These are phyloP conservation scores for Caiman crocodilus DNA, from an alignment of 2,797 vertebrate species.

Conservation along the genomic window DNA sequence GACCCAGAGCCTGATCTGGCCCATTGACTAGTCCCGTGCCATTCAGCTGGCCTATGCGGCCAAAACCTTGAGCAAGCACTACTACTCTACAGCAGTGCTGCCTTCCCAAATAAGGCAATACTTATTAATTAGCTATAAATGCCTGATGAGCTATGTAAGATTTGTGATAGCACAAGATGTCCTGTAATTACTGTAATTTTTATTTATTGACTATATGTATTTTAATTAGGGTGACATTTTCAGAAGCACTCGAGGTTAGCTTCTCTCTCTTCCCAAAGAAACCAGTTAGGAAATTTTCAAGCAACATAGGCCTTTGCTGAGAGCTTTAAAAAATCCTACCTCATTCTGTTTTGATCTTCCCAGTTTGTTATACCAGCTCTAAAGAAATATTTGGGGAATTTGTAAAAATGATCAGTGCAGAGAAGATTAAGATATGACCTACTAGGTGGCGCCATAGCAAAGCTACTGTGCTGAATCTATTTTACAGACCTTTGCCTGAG, in stretches of 20 bases:
- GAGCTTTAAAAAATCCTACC: neutral
- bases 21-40: too few species aligned
- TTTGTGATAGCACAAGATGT: neutral
- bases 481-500: neutral
- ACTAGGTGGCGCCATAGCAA: conserved; percentile 43
- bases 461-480: rapidly evolving
- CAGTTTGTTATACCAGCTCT: neutral
- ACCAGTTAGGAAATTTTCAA: neutral
- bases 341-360: rapidly evolving
- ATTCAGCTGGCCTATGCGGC: too few species aligned
- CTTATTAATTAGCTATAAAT: neutral
- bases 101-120: neutral
- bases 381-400: neutral
- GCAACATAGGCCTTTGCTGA: neutral
- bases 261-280: neutral
- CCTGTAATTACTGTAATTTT: neutral
- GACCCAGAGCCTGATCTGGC: too few species aligned
- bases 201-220: neutral
- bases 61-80: neutral
- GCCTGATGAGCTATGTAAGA: neutral
- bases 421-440: neutral
- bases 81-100: neutral
- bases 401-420: neutral
- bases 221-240: neutral
- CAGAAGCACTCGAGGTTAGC: neutral